A percentile compares a stretch with the other conserved stretches of the same genome.
Conservation (phyloP, 2,797 vertebrate species). For the Neosilurus hyrtlii region DNA sequence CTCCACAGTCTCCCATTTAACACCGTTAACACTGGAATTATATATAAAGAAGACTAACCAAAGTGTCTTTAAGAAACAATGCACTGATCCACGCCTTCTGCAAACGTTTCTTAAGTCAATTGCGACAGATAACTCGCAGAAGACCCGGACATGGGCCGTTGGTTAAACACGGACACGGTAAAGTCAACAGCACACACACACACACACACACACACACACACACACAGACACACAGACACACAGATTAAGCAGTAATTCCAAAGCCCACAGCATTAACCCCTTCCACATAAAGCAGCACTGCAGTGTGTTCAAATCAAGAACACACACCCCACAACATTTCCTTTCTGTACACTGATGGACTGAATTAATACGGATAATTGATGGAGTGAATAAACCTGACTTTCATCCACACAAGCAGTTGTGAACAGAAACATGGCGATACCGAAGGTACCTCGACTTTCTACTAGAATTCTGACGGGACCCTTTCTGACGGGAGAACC, state of each 20-base stretch:
- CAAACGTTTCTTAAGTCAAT: conserved; percentile 41
- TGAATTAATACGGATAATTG: background rate
- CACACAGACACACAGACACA: too few relatives aligned
- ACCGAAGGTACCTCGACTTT: background rate
- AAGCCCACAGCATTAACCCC: background rate
- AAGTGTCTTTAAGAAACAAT: background rate
- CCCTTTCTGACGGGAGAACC: background rate
- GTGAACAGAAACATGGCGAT: background rate
- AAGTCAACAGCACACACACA: conserved; percentile 4
- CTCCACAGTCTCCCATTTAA: background rate
- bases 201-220: too few relatives aligned
- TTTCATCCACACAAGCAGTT: background rate
- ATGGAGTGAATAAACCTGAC: background rate
- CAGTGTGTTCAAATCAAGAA: background rate
- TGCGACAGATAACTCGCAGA: conserved; percentile 11
- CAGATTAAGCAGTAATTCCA: background rate
- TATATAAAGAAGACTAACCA: background rate
- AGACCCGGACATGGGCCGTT: conserved; percentile 42
- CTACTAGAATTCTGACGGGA: background rate
- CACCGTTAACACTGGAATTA: background rate
- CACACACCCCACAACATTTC: background rate
- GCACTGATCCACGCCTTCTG: conserved; percentile 30
- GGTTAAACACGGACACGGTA: conserved; percentile 38
- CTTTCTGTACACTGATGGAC: background rate
- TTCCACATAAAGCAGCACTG: background rate